Evolutionary conservation across 2,888 invertebrate genomes (phyloP).

Genomic region (Drosophila atroscutellata): DNA sequence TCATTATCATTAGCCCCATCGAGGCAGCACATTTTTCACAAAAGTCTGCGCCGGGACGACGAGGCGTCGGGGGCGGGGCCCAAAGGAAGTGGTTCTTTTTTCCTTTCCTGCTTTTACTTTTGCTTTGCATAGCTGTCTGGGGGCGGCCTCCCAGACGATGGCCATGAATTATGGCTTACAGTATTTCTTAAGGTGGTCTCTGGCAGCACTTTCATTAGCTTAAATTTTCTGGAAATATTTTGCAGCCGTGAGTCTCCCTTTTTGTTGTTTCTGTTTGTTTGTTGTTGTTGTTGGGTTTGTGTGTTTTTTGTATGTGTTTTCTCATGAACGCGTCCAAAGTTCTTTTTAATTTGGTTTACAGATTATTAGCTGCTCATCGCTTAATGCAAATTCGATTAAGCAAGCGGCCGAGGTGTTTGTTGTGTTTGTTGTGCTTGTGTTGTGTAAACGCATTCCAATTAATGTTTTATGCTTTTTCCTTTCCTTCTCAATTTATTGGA

Average conservation of each 20-base stretch:
- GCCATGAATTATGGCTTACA: slow-evolving; percentile 83
- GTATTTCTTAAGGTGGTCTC: slow-evolving; percentile 69
- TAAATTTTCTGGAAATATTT: slow-evolving; percentile 82
- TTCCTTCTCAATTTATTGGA: slow-evolving; percentile 49
- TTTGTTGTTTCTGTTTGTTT: slow-evolving; percentile 1
- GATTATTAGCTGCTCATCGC: slow-evolving; percentile 81
- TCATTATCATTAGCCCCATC: slow-evolving; percentile 77
- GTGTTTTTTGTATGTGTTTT: slow-evolving; percentile 26
- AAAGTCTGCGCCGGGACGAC: slow-evolving; percentile 14
- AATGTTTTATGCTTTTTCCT: not conserved
- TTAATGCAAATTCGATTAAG: slow-evolving; percentile 77
- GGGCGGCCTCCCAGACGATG: slow-evolving; percentile 39
- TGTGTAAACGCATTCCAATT: slow-evolving; percentile 24
- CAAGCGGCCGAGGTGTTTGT: slow-evolving; percentile 47
- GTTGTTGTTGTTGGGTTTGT: slow-evolving; percentile 43
- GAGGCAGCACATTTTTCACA: slow-evolving; percentile 57
- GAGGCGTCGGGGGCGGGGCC: slow-evolving; percentile 14
- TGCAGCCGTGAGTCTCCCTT: slow-evolving; percentile 26
- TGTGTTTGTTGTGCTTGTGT: no score
- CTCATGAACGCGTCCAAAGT: slow-evolving; percentile 54
- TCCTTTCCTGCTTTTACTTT: not conserved
- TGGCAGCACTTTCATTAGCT: slow-evolving; percentile 80
- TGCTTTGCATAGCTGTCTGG: slow-evolving; percentile 53
- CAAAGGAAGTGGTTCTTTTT: slow-evolving; percentile 11
- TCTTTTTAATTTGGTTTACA: slow-evolving; percentile 77